Evolutionary conservation across 2,888 invertebrate species (phyloP), one percentile per base, ranked within the genome.

Genomic region (Tholera decimalis): DNA sequence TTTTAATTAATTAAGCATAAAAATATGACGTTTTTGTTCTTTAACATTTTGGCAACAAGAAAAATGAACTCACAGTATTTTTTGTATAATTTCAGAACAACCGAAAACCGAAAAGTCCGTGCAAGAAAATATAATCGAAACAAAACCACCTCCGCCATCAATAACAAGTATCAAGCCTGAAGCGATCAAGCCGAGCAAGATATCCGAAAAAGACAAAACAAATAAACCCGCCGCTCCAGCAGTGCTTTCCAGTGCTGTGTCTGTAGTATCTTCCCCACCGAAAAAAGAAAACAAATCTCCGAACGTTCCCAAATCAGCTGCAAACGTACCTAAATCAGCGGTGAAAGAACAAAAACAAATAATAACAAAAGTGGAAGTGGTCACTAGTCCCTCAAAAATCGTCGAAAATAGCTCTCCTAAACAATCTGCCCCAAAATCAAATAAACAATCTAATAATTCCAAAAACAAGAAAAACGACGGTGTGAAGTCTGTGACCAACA

Each of bases 321-420:
- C 84, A 9, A 92, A 91, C 62, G 77, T 76, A 50, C 94, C 96
- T 49, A 96, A 96, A 87, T 96, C 96, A 77, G 88, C 92, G 9
- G 83, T 84, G 2, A 92, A 92, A 80, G 95, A 95, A 85, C 91
- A 92, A 79, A 95, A 95, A 88, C 93, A 89, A 89, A 91, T 96
- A 4, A 91, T 95, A 35, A 92, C 94, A 22, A 96, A 96, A 88
- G 95, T 96, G 11, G 96, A 97, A 92, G 95, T 97, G 47, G 96
- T 96, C 24, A 88, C 96, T 28, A 93, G 96, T 13, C 92, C 96
- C 9, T 95, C 96, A 0, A 94, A 95, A 88, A 92, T 93, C 55
- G 84, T 95, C 20, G 95, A 93, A 85, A 92, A 75, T 79, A 85
- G 79, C 62, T 73, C 88, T n/a, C 84, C 88, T 15, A 94, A 94